Evolutionary conservation across 2,888 invertebrate species (phyloP).

Genomic region (Suillia variegata): DNA sequence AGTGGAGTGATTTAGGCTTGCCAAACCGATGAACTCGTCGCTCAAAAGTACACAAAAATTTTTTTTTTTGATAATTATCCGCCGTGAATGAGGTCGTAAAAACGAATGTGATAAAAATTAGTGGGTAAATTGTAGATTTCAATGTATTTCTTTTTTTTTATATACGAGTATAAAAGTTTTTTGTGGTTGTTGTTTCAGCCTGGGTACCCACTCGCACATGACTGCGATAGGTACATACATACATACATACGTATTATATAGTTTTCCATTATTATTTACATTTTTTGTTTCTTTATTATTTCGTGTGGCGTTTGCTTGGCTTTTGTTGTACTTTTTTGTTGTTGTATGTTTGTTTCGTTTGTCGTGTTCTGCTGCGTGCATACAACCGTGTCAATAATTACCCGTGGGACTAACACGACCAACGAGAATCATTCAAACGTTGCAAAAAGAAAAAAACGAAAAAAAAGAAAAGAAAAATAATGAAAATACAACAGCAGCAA

Average conservation of each 20-base stretch:
- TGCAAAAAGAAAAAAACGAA: constrained; percentile 42
- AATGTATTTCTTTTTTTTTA: constrained; percentile 17
- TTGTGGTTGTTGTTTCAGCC: constrained; percentile 18
- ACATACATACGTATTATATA: constrained; percentile 9
- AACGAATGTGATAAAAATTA: constrained; percentile 27
- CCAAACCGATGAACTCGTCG: neutral
- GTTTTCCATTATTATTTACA: constrained; percentile 8
- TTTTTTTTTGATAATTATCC: constrained; percentile 11
- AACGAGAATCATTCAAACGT: constrained; percentile 54
- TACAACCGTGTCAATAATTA: constrained; percentile 56
- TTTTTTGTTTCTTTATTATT: constrained; percentile 41
- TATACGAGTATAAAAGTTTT: constrained; percentile 36
- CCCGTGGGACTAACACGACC: constrained; percentile 57
- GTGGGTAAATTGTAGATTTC: constrained; percentile 43
- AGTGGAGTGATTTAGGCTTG: too few species aligned
- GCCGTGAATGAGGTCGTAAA: constrained; percentile 23
- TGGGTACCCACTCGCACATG: neutral
- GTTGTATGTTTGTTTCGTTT: constrained; percentile 19
- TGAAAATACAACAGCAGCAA: neutral
- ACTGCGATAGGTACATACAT: neutral
- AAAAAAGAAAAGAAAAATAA: too few species aligned
- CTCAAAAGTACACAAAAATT: neutral
- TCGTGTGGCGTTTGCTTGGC: constrained; percentile 37
- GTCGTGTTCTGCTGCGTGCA: constrained; percentile 53
- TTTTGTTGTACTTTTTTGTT: constrained; percentile 6